Conservation (phyloP, 2,888 invertebrate species). For the Rutpela maculata region DNA sequence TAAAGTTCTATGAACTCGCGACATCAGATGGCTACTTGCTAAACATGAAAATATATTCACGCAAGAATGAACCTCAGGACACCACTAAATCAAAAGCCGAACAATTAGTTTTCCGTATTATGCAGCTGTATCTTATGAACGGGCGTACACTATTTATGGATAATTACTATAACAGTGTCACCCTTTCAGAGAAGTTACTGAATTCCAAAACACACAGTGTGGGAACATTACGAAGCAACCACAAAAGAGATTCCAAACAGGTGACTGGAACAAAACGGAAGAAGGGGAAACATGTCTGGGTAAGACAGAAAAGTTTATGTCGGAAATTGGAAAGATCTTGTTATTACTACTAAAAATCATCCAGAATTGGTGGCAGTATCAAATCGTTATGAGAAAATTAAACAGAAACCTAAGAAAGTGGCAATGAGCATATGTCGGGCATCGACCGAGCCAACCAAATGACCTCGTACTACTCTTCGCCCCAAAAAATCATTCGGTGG, state of each 20-base stretch:
- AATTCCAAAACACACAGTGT: too few species aligned
- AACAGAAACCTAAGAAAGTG: neutral
- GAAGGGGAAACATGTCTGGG: neutral
- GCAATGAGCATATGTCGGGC: neutral
- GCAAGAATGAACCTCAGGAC: neutral
- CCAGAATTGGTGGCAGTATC: neutral
- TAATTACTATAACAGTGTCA: too few species aligned
- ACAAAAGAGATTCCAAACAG: too few species aligned
- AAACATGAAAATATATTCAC: conserved; percentile 49
- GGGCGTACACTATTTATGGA: too few species aligned
- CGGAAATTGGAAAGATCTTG: neutral
- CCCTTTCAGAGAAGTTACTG: too few species aligned
- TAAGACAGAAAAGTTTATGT: neutral
- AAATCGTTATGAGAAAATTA: neutral
- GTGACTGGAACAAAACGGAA: too few species aligned
- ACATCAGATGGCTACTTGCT: conserved; percentile 53
- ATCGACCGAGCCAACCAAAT: neutral
- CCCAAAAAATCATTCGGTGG: neutral
- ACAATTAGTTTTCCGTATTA: too few species aligned
- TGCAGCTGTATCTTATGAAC: too few species aligned
- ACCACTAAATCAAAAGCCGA: too few species aligned
- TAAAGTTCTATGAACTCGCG: conserved; percentile 56
- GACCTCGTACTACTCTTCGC: conserved; percentile 1
- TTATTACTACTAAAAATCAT: neutral
- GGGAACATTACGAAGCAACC: too few species aligned